These are phyloP conservation scores for Eupsilia transversa DNA, from an alignment of 2,888 invertebrate species.

Conservation along the genomic window DNA sequence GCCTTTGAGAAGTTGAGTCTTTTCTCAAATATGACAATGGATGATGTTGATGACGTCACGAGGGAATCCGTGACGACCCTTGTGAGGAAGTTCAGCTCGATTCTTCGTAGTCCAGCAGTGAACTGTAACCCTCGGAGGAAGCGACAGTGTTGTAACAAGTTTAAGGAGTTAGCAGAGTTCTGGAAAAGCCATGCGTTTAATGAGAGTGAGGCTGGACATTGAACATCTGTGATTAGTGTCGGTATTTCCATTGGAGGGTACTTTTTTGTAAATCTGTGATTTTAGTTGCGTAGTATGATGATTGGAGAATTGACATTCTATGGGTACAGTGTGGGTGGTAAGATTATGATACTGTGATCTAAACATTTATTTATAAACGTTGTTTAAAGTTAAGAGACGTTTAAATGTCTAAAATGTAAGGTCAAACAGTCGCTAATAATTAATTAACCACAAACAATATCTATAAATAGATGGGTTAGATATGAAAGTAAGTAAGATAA, in stretches of 20 bases:
- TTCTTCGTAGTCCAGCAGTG: conserved; percentile 76
- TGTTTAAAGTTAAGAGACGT: too few relatives aligned
- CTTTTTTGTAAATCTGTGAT: conserved; percentile 19
- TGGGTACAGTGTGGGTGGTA: too few relatives aligned
- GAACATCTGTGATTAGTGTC: conserved; percentile 7
- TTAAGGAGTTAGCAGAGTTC: conserved; percentile 83
- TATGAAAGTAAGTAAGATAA: neutral
- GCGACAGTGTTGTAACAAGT: conserved; percentile 79
- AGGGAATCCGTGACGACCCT: conserved; percentile 82
- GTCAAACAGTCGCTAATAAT: neutral
- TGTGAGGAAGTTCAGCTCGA: conserved; percentile 81
- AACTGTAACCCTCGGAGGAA: conserved; percentile 78
- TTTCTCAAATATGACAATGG: conserved; percentile 70
- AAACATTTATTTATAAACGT: neutral
- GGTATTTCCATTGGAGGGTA: conserved; percentile 30
- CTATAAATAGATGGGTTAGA: neutral
- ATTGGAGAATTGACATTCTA: neutral
- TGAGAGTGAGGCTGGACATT: conserved; percentile 47
- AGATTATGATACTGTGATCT: neutral
- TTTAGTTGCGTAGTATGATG: neutral
- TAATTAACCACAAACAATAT: neutral
- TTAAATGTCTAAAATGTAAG: neutral
- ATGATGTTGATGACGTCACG: conserved; percentile 67
- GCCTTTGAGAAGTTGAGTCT: conserved; percentile 81
- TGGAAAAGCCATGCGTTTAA: conserved; percentile 78